Evolutionary conservation across 2,888 invertebrate species (phyloP), one percentile per base, ranked within the genome.

Genomic region (Congeria kusceri): DNA sequence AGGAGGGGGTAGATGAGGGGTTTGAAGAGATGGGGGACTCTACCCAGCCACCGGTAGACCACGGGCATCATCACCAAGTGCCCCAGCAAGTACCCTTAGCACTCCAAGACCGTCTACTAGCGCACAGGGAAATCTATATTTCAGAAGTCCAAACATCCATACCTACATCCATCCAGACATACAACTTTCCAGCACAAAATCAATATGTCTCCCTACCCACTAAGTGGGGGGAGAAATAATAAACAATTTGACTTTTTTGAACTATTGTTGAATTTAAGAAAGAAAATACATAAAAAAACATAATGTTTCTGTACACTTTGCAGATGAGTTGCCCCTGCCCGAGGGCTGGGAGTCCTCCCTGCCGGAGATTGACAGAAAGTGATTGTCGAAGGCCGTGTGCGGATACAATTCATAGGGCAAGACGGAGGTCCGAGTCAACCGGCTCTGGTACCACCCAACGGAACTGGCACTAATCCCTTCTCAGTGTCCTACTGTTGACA

Each of bases 1-100:
- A 46, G 13, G 83, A 84, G 61, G 82, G 78, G 69, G 80, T 80
- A 1, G 79, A 80, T 68, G 80, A 70, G 46, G 79, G 82, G 4
- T 61, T n/a, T 13, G 63, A 59, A 5, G 74, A 74, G 23, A 25
- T 44, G n/a, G 66, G 59, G 3, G 75, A 77, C 46, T 67, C 28
- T 7, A 77, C 77, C 4, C 53, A 32, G 23, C 67, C 67, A n/a
- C 66, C 66, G 28, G 39, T 53, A 11, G 56, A 70, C 44, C 27
- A 15, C 15, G 25, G 23, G n/a, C 28, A 20, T 0, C n/a, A 25
- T 1, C 49, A 18, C 49, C 5, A 5, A 49, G 49, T 20, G 20
- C 49, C 49, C 49, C n/a, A 5, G 49, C 49, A 5, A 49, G 49
- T 49, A 3, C 49, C 4, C 18, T 15, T 20, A 49, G 3, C 49